phyloP scores from a whole-genome alignment of 2,797 vertebrate species.

The Sciurus vulgaris region DNA sequence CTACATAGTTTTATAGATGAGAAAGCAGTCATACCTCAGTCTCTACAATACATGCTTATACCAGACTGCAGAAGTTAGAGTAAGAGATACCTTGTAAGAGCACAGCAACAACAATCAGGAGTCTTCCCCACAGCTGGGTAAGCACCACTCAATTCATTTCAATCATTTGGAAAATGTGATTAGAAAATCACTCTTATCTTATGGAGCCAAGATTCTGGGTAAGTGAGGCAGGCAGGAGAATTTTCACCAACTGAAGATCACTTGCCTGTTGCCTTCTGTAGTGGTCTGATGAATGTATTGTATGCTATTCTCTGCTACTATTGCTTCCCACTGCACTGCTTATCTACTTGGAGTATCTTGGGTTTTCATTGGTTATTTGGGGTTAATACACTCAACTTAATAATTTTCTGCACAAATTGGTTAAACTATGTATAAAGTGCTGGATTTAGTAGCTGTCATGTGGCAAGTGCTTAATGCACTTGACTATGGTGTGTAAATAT shows the following conservation, averaged over 20 bases:
- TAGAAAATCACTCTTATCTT: not conserved
- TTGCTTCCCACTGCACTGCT: not conserved
- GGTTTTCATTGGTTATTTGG: not conserved
- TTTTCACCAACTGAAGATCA: not conserved
- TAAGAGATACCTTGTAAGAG: not conserved
- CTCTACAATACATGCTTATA: not conserved
- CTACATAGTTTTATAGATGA: not conserved
- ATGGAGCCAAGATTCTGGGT: not conserved
- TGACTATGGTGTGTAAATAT: not conserved
- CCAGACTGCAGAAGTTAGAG: accelerated
- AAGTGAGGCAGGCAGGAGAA: not conserved
- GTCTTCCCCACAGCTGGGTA: not conserved
- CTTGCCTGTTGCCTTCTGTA: not conserved
- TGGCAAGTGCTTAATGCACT: not conserved
- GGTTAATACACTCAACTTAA: not conserved
- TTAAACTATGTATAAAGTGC: not conserved
- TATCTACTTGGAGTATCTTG: not conserved
- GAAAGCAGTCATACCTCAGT: not conserved
- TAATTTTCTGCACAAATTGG: not conserved
- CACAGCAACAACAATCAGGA: accelerated
- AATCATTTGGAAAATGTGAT: not conserved
- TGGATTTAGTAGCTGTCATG: not conserved
- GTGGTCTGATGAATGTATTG: not conserved
- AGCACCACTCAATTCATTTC: not conserved
- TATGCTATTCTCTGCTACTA: too few species aligned